Conservation (phyloP, 2,888 invertebrate species). For the Andrena camellia region DNA sequence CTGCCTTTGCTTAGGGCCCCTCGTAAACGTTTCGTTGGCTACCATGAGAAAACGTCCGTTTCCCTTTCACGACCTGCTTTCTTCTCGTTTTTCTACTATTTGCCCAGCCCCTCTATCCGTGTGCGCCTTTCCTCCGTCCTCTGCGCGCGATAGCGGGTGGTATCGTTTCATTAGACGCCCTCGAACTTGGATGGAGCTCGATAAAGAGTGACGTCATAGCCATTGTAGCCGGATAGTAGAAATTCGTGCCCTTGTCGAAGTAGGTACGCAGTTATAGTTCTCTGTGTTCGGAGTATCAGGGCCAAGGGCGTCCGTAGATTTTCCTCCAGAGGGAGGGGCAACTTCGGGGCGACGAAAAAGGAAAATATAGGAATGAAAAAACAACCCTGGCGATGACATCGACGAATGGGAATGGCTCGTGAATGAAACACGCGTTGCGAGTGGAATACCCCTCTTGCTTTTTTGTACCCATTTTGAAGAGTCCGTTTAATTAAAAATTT, state of each 20-base stretch:
- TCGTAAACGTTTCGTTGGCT: slow-evolving; percentile 13
- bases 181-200: slow-evolving; percentile 45
- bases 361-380: too few relatives aligned
- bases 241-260: slow-evolving; percentile 15
- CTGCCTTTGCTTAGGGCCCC: slow-evolving; percentile 29
- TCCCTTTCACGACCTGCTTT: neutral
- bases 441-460: too few relatives aligned
- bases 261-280: neutral
- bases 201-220: slow-evolving; percentile 26
- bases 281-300: neutral
- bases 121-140: neutral
- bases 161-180: slow-evolving; percentile 20
- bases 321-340: too few relatives aligned
- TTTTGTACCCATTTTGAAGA: too few relatives aligned
- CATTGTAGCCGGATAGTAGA: slow-evolving; percentile 37
- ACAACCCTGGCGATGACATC: too few relatives aligned
- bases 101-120: neutral
- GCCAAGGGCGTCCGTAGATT: neutral
- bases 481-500: too few relatives aligned
- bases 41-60: slow-evolving; percentile 21
- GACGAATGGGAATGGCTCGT: too few relatives aligned
- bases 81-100: neutral
- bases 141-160: neutral
- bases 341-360: too few relatives aligned
- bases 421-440: too few relatives aligned